A percentile compares a stretch with the other conserved stretches of the same genome.
Evolutionary conservation across 2,888 invertebrate species (phyloP).

Genomic region (Andrena hattorfiana): DNA sequence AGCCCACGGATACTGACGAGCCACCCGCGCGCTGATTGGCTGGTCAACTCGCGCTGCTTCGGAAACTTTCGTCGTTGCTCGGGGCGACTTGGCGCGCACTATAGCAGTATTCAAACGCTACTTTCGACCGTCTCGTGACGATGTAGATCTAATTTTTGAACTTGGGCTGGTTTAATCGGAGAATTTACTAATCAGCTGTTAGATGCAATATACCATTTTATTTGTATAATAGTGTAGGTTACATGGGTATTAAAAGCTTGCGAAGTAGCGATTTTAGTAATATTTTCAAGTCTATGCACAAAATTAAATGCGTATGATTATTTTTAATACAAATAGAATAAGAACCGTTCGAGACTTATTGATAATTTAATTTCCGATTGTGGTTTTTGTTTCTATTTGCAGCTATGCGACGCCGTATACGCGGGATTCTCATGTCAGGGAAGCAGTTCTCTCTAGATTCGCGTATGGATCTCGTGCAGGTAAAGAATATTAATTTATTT

Average conservation of each 20-base stretch:
- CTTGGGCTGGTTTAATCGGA: not conserved
- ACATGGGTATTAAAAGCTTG: not conserved
- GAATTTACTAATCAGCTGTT: not conserved
- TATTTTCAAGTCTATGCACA: not conserved
- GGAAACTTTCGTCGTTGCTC: not conserved
- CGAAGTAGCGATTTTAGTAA: not conserved
- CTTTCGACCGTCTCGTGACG: not conserved
- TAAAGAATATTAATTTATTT: constrained; percentile 33
- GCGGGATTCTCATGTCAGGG: constrained; percentile 95
- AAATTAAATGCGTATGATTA: too few species aligned
- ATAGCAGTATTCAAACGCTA: not conserved
- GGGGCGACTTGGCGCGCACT: not conserved
- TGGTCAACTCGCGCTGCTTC: not conserved
- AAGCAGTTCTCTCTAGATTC: constrained; percentile 97
- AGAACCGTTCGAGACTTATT: not conserved
- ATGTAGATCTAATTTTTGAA: not conserved
- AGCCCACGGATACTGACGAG: not conserved
- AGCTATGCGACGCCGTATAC: constrained; percentile 94
- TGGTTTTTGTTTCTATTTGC: constrained; percentile 58
- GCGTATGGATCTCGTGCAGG: constrained; percentile 95
- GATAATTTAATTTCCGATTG: not conserved
- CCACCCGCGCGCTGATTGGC: not conserved
- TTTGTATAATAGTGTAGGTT: not conserved
- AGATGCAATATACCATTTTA: not conserved
- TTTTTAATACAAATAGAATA: not conserved